Evolutionary conservation across 2,113 vertebrate genomes (phyloP).

Genomic region (Proteles cristata): DNA sequence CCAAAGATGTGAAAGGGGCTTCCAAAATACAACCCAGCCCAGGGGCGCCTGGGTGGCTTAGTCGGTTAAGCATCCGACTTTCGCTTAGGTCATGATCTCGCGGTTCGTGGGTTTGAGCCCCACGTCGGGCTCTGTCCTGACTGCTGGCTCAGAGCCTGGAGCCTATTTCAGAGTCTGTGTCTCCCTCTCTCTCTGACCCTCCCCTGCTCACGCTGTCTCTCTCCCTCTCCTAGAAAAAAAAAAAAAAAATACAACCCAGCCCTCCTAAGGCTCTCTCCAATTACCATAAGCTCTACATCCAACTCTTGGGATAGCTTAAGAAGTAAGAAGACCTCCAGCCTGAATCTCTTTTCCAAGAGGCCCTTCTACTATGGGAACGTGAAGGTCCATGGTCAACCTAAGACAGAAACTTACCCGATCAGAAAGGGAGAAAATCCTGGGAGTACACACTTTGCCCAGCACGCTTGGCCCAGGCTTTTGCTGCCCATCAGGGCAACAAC

Average conservation of each 20-base stretch:
- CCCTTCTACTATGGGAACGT: not conserved
- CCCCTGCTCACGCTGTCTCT: no score
- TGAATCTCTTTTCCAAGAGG: conserved; percentile 5
- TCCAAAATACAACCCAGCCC: not conserved
- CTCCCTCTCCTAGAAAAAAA: no score
- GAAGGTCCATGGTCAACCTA: not conserved
- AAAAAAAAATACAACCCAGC: not conserved
- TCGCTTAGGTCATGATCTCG: no score
- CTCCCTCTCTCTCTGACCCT: no score
- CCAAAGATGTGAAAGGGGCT: not conserved
- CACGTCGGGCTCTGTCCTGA: no score
- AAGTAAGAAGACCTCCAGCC: not conserved
- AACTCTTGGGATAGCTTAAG: not conserved
- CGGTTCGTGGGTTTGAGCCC: no score
- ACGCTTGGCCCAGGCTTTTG: not conserved
- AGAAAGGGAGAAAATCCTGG: not conserved
- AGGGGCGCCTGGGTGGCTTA: no score
- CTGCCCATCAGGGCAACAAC: not conserved
- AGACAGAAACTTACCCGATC: not conserved
- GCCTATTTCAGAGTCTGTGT: no score
- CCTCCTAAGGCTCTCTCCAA: not conserved
- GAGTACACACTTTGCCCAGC: not conserved
- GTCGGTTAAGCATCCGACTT: no score
- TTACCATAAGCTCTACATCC: not conserved
- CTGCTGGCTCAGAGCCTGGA: no score